Evolutionary conservation across 2,113 vertebrate species (phyloP), one percentile per base, ranked within the genome.

Genomic region (Micronycteris hirsuta): DNA sequence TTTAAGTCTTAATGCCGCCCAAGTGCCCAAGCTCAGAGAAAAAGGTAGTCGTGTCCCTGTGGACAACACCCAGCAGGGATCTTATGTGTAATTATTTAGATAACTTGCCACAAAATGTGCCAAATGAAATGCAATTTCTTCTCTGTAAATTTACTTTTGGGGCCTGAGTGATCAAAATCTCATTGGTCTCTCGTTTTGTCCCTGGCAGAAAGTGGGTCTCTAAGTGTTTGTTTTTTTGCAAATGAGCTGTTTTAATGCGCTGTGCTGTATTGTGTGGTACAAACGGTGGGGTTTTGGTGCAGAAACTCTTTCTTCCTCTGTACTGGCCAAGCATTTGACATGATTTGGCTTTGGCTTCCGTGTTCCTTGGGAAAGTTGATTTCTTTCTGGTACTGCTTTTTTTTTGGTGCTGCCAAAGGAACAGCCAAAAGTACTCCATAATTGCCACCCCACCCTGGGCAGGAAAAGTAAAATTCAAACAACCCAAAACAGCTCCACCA

Each of bases 271-370:
- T 88, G 47, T 67, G 45, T 86, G 90, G 87, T 95, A 93, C 36
- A 54, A 93, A 89, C 47, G 41, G 95, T 94, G 96, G 76, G 87
- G 96, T 95, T 91, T 88, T 76, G 70, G 82, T 95, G 78, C 92
- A 95, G 91, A 91, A 97, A 91, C 92, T 74, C 87, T 77, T 85
- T 71, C 63, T 93, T 93, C 67, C 85, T 97, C 58, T 92, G 22
- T 76, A 22, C 45, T 3, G 68, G 93, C 81, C 73, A 93, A 90
- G 47, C 38, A 90, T 93, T 95, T 93, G 81, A 89, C 93, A 97
- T 95, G 96, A 97, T 97, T 98, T 97, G 93, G 95, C 77, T 98
- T 98, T 98, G 95, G 93, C 92, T 97, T 97, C 86, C 92, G 38
- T 70, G 88, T 86, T 97, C 83, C 94, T 88, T 97, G 96, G 96